These are phyloP conservation scores for Astyanax mexicanus DNA, from an alignment of 2,797 vertebrate species.

Conservation along the genomic window DNA sequence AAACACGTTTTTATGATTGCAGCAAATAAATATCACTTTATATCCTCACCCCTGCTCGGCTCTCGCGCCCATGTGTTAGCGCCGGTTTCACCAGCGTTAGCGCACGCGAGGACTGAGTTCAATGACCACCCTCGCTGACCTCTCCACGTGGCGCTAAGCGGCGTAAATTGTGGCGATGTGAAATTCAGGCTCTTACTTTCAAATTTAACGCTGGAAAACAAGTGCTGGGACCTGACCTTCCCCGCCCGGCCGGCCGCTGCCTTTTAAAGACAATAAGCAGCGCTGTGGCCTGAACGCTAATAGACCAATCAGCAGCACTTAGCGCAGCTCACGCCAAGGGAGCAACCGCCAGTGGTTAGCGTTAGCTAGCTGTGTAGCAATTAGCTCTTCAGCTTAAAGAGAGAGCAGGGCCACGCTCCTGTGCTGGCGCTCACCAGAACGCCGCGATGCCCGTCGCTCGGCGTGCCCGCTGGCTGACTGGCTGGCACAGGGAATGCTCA, in stretches of 20 bases:
- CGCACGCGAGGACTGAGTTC: not conserved
- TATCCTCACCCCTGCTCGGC: not conserved
- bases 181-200: conserved; percentile 33
- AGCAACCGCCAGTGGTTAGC: conserved; percentile 12
- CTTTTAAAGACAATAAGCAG: conserved; percentile 44
- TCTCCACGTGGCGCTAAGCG: not conserved
- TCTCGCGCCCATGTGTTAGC: not conserved
- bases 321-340: conserved; percentile 15
- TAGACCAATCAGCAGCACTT: conserved; percentile 24
- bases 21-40: not conserved
- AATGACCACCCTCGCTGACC: not conserved
- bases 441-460: not conserved
- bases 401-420: conserved; percentile 51
- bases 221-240: conserved; percentile 6
- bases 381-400: conserved; percentile 17
- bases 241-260: not conserved
- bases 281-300: conserved; percentile 20
- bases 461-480: conserved; percentile 39
- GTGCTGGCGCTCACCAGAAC: conserved; percentile 53
- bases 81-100: not conserved
- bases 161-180: conserved; percentile 8
- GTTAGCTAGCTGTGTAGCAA: not conserved
- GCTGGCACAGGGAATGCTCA: conserved; percentile 40
- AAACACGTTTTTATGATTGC: not conserved
- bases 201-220: conserved; percentile 38